Conservation (phyloP, 2,888 invertebrate genomes). For the Mythimna albipuncta region DNA sequence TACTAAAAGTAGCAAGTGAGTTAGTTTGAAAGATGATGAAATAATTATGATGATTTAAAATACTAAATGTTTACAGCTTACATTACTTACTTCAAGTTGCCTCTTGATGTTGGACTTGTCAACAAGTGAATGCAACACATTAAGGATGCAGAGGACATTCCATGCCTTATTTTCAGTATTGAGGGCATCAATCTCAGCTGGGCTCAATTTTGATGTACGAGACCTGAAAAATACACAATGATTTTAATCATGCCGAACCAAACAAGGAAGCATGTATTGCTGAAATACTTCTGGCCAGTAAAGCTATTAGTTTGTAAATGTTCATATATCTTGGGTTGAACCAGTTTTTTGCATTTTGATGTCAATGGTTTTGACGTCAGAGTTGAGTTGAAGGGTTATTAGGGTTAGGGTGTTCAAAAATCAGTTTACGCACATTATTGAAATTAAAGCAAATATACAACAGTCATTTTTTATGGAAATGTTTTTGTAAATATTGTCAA, state of each 20-base stretch:
- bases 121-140: conserved; percentile 99
- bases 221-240: conserved; percentile 78
- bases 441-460: too few species aligned
- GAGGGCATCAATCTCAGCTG: conserved; percentile 94
- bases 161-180: conserved; percentile 97
- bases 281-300: background rate
- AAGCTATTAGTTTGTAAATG: background rate
- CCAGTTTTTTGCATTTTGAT: too few species aligned
- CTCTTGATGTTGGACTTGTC: conserved; percentile 99
- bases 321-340: background rate
- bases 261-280: background rate
- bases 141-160: conserved; percentile 99
- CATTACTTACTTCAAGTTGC: conserved; percentile 95
- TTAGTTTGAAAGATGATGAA: conserved; percentile 23
- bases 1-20: background rate
- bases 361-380: too few species aligned
- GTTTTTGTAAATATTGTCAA: too few species aligned
- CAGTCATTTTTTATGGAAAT: too few species aligned
- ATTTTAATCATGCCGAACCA: background rate
- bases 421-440: too few species aligned
- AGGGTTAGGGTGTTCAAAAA: too few species aligned
- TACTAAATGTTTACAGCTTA: conserved; percentile 53
- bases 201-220: conserved; percentile 93
- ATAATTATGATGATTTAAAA: conserved; percentile 30
- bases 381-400: too few species aligned